Evolutionary conservation across 2,888 invertebrate species (phyloP), one percentile per base, ranked within the genome.

Genomic region (Nomada ferruginata): DNA sequence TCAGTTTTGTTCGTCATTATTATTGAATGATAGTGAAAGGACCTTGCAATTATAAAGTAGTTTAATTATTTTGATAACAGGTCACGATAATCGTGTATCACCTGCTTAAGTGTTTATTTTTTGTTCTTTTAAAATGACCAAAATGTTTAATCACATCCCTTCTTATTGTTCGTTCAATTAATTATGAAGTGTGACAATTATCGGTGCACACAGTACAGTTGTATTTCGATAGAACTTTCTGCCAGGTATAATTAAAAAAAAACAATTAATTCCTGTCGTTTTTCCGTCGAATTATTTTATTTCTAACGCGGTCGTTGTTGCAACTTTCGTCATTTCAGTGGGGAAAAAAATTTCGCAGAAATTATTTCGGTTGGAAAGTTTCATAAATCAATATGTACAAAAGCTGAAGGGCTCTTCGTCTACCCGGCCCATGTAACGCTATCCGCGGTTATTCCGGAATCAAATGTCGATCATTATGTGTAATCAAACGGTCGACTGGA

Each of bases 391-490:
- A 77, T 81, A 73, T 66, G 50, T 64, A 59, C 26, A 60, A 69
- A 68, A 36, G 57, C 60, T 59, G 69, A 65, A 42, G 61, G 75
- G 66, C 79, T 76, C 64, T 73, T 77, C 75, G 85, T 61, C 76
- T 84, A 87, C 84, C 83, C 73, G 73, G 75, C 42, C 15, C 55
- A 36, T 70, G 93, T 90, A 93, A 93, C 82, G 81, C 84, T 91
- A 91, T 90, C 87, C 84, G 80, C 85, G 87, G 87, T 85, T 88
- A 87, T 87, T 80, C 87, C 80, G 89, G 90, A 92, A 91, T 92
- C 91, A 90, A 90, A 91, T 84, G 74, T 92, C 91, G 91, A 92
- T 92, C 90, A 93, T 93, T 92, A 92, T 90, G 88, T 89, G 89
- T 92, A 93, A 93, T 92, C 91, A 91, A 91, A 90, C 91, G 91